These are phyloP conservation scores for Onychomys arenicola DNA, from an alignment of 2,797 vertebrate species.

Conservation along the genomic window DNA sequence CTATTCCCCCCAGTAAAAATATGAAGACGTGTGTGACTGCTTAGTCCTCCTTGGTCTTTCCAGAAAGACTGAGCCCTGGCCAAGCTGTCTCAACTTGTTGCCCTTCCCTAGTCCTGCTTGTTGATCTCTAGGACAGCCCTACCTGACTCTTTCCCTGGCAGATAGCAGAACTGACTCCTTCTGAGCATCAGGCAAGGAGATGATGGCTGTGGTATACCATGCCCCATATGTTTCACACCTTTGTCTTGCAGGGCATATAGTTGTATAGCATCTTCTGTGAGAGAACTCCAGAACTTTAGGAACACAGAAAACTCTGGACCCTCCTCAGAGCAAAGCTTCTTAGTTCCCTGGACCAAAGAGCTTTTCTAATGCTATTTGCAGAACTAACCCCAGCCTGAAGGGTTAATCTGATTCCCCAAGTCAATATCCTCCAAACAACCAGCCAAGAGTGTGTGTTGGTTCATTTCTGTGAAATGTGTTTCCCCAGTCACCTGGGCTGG, in stretches of 20 bases:
- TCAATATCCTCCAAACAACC: slow-evolving; percentile 80
- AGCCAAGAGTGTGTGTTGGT: slow-evolving; percentile 81
- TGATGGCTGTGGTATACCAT: slow-evolving; percentile 20
- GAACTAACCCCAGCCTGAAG: slow-evolving; percentile 76
- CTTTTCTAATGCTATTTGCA: slow-evolving; percentile 75
- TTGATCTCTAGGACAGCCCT: slow-evolving; percentile 29
- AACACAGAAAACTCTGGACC: slow-evolving; percentile 45
- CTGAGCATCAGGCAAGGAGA: slow-evolving; percentile 50
- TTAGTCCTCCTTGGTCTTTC: not conserved
- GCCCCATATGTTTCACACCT: slow-evolving; percentile 54
- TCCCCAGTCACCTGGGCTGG: slow-evolving; percentile 81
- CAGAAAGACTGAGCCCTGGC: not conserved
- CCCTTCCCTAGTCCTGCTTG: not conserved
- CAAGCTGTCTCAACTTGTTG: not conserved
- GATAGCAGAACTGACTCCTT: slow-evolving; percentile 10
- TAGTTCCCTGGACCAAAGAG: slow-evolving; percentile 13
- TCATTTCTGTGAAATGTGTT: slow-evolving; percentile 81
- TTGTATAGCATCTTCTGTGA: slow-evolving; percentile 23
- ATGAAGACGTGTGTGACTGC: slow-evolving; percentile 72
- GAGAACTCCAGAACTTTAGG: slow-evolving; percentile 48
- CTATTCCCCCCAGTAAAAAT: slow-evolving; percentile 82
- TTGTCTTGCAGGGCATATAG: slow-evolving; percentile 59
- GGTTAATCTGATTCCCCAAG: slow-evolving; percentile 82
- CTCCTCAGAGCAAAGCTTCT: slow-evolving; percentile 50
- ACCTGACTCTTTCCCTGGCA: slow-evolving; percentile 49